phyloP scores from a whole-genome alignment of 2,113 vertebrate species.

The Rhinichthys klamathensis region DNA sequence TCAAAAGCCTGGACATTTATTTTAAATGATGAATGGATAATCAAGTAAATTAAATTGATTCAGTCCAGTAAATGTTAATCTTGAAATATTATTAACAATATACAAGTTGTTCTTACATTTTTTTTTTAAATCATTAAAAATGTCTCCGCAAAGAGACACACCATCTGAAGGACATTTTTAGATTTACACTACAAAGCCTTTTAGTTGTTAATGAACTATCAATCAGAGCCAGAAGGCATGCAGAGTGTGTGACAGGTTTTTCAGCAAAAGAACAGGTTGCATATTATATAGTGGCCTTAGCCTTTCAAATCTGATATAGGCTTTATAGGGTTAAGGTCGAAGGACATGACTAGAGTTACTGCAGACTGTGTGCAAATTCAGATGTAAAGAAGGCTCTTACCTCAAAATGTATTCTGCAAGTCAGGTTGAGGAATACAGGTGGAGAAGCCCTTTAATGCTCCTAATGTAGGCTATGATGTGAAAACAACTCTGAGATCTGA shows the following conservation, averaged over 20 bases:
- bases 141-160: not conserved
- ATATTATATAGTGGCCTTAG: not conserved
- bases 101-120: too few relatives aligned
- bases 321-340: not conserved
- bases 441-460: constrained; percentile 5
- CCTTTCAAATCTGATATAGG: not conserved
- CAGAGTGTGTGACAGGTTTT: not conserved
- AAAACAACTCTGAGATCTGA: constrained; percentile 4
- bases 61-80: not conserved
- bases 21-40: not conserved
- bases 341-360: not conserved
- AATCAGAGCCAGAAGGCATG: not conserved
- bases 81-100: too few relatives aligned
- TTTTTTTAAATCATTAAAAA: too few relatives aligned
- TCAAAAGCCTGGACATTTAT: too few relatives aligned
- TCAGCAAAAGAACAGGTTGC: not conserved
- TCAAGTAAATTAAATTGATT: not conserved
- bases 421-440: constrained; percentile 3
- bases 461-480: constrained; percentile 49
- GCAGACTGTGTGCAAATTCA: constrained; percentile 8
- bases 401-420: constrained; percentile 22
- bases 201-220: not conserved
- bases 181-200: not conserved
- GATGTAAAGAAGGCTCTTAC: constrained; percentile 28
- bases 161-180: not conserved